These are phyloP conservation scores for Corbicula japonica DNA, from an alignment of 2,888 invertebrate genomes.

Conservation along the genomic window DNA sequence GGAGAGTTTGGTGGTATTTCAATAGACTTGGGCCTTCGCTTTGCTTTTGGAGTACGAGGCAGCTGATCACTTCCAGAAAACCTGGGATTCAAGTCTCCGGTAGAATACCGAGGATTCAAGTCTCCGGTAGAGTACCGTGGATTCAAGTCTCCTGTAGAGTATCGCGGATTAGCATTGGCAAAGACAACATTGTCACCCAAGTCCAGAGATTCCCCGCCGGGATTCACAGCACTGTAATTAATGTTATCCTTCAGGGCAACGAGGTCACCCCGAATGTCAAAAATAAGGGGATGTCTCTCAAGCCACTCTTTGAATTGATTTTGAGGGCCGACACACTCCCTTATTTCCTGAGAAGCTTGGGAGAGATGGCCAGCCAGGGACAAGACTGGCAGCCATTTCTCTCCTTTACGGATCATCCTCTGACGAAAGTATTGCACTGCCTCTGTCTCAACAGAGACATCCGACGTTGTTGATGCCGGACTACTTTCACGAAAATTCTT, in stretches of 20 bases:
- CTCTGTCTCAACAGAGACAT: slow-evolving; percentile 91
- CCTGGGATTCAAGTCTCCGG: slow-evolving; percentile 40
- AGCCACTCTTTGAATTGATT: slow-evolving; percentile 86
- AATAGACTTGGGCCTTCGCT: slow-evolving; percentile 79
- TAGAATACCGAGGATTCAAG: slow-evolving; percentile 47
- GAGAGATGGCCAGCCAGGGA: slow-evolving; percentile 98
- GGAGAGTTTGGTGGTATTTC: slow-evolving; percentile 74
- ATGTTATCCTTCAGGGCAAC: slow-evolving; percentile 84
- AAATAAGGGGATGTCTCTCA: slow-evolving; percentile 85
- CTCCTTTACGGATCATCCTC: slow-evolving; percentile 97
- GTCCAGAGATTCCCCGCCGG: slow-evolving; percentile 77
- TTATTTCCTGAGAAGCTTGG: slow-evolving; percentile 98
- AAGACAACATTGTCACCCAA: slow-evolving; percentile 60
- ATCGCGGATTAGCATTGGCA: slow-evolving; percentile 21
- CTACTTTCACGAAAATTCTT: slow-evolving; percentile 83
- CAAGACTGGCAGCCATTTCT: slow-evolving; percentile 98
- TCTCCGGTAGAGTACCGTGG: slow-evolving; percentile 50
- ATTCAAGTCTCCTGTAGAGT: slow-evolving; percentile 17
- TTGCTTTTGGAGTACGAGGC: slow-evolving; percentile 73
- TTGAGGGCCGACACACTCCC: slow-evolving; percentile 88
- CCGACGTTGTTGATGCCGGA: slow-evolving; percentile 81
- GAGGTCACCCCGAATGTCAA: slow-evolving; percentile 85
- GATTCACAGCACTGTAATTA: slow-evolving; percentile 80
- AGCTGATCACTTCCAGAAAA: slow-evolving; percentile 51
- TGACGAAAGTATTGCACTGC: slow-evolving; percentile 99